Base-by-base conservation (phyloP, 2,888 invertebrate species). In the Ectobius pallidus region DNA sequence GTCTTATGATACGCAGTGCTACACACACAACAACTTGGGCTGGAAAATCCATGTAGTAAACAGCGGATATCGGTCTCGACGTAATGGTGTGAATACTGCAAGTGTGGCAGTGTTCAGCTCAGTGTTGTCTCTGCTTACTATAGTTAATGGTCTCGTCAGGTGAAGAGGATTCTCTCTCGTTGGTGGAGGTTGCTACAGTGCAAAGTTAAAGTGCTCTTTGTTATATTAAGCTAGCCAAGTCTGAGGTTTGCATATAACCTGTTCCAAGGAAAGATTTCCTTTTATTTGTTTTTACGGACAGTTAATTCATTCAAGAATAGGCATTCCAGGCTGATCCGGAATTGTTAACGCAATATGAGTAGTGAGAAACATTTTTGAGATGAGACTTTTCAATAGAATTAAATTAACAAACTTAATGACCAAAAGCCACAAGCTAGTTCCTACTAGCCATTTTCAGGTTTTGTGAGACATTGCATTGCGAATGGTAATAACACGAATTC, bases 21-120 rank as follows among this genome's bases (percentile, higher is more conserved):
- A 93, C 85, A 91, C 92, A n/a, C 96, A 96, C 85, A 92, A 90
- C 77, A 93, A 95, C 82, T 85, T 96, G 32, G 96, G 96, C 65
- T 96, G 96, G 96, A 96, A 95, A 83, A 96, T 96, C 78, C 90
- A 93, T 82, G 92, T 96, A 2, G 90, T 94, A 14, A 91, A 95
- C 79, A 58, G 16, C 22, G 75, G 75, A n/a, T 73, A 68, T 39
- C 65, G 42, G 11, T 73, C 73, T 20, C 44, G 9, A 11, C 65
- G 65, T 6, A 61, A 73, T 34, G 70, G 73, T 30, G 58, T 30
- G 22, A 61, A 34, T 14, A 4, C 44, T 30, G 46, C 39, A 25
- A 18, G 25, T 16, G n/a, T 44, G 18, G n/a, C 30, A 2, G 27
- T 46, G 18, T 7, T 46, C 27, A 65, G 65, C 65, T 44, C 65